These are phyloP conservation scores for Doryteuthis pealeii DNA, from an alignment of 1,140 invertebrate genomes.

Conservation along the genomic window DNA sequence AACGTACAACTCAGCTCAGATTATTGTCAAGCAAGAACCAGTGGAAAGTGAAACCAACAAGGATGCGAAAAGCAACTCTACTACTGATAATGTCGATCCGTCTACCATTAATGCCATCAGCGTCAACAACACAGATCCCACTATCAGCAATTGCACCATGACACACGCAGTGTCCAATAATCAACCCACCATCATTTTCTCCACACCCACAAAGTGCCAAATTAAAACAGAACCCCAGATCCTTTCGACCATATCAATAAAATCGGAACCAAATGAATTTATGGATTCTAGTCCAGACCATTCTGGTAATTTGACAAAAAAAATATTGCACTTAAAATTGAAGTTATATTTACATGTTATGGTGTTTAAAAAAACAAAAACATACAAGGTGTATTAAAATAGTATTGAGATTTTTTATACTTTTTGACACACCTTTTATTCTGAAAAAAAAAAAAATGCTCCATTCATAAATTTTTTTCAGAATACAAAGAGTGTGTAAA, in stretches of 20 bases:
- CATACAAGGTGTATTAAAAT: no score
- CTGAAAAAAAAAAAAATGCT: no score
- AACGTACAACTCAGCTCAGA: slow-evolving; percentile 13
- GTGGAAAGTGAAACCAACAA: slow-evolving; percentile 15
- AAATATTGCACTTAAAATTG: no score
- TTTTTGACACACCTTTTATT: no score
- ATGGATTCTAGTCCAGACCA: slow-evolving; percentile 25
- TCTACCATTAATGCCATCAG: background rate
- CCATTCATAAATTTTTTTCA: no score
- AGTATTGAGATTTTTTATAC: no score
- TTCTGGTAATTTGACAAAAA: no score
- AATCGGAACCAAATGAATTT: slow-evolving; percentile 40
- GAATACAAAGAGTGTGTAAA: no score
- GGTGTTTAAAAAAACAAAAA: no score
- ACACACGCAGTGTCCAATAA: slow-evolving; percentile 28
- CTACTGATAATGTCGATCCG: background rate
- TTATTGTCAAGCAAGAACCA: slow-evolving; percentile 33
- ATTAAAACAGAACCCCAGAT: slow-evolving; percentile 17
- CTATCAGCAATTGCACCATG: slow-evolving; percentile 19
- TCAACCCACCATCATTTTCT: slow-evolving; percentile 44
- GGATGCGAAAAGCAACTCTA: background rate
- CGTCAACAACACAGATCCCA: slow-evolving; percentile 20
- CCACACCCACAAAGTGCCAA: slow-evolving; percentile 30
- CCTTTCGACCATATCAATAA: slow-evolving; percentile 16
- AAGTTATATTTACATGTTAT: no score